Base-by-base conservation (phyloP, 2,888 invertebrate species). In the Diarsia dahlii region DNA sequence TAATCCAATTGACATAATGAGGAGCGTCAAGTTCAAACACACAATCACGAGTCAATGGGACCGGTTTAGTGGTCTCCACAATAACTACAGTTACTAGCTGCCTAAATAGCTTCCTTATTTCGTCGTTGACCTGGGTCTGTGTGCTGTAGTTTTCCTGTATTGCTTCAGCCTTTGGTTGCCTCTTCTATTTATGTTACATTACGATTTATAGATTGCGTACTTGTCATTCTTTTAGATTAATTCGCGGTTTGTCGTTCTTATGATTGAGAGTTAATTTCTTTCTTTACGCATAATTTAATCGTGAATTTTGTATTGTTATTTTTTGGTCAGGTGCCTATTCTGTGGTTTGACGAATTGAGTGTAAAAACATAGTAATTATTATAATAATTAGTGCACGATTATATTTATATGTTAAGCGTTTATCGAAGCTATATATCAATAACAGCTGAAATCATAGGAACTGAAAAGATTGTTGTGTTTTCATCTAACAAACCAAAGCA, bases 1-100 rank as follows among this genome's bases (percentile, higher is more conserved):
- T 88, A 88, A 88, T 88, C 87, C 81, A 87, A 88, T 88, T 88
- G 78, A 77, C 69, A 78, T 82, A 82, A 87, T 82, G 80, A 80
- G 70, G 62, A 74, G 67, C 64, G 39, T 78, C 81, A 82, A 81
- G 81, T 83, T 80, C 74, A 78, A 81, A 75, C 69, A 71, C 64
- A 67, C 66, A 56, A 56, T 34, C 28, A 23, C 60, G 72, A 71
- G 62, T 71, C 67, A 75, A 54, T 77, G 54, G 34, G 46, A 82
- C 86, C 70, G 76, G 82, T 86, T 77, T 71, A 45, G 15, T 64
- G 12, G 15, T 64, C 63, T 76, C 69, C 58, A 84, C 74, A 58
- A 63, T 63, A 63, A 39, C 28, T 28, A 75, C 68, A 58, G 84
- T 84, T 80, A 58, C 45, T 56, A 56, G 50, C 45, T 28, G n/a